A percentile compares a stretch with the other conserved stretches of the same genome.
Evolutionary conservation across 2,113 vertebrate genomes (phyloP).

Genomic region (Leptocoma aspasia): DNA sequence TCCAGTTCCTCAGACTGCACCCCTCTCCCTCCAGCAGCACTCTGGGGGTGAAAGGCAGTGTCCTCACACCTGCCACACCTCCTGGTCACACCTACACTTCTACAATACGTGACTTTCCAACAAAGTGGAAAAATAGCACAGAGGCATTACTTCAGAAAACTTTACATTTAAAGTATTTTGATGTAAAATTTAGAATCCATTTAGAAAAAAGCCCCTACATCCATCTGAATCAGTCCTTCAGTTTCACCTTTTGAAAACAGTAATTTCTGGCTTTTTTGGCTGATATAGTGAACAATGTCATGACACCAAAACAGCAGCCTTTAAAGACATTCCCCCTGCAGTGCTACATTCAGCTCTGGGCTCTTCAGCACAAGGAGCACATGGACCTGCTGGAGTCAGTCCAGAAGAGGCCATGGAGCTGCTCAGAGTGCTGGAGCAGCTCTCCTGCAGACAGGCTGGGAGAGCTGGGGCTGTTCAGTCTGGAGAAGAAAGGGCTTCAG

Average conservation of each 20-base stretch:
- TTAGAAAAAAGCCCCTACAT: rapidly evolving
- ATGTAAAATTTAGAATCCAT: not conserved
- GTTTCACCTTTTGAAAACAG: not conserved
- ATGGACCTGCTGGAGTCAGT: not conserved
- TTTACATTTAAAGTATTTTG: not conserved
- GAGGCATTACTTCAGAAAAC: not conserved
- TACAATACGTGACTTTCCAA: not conserved
- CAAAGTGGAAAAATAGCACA: rapidly evolving
- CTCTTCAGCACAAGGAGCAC: not conserved
- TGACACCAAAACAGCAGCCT: not conserved
- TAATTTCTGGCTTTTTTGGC: not conserved
- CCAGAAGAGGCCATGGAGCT: not conserved
- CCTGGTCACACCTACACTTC: not conserved
- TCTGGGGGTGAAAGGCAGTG: not conserved
- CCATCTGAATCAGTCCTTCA: not conserved
- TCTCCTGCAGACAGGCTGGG: not conserved
- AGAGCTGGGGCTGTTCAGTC: not conserved
- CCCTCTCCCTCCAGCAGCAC: not conserved
- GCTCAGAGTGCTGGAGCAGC: not conserved
- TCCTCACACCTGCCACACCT: not conserved
- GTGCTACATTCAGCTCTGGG: not conserved
- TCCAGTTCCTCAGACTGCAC: not conserved
- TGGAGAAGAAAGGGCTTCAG: not conserved
- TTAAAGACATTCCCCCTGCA: not conserved
- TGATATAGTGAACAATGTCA: not conserved